These are phyloP conservation scores for Synergus japonicus DNA, from an alignment of 2,888 invertebrate genomes.

Conservation along the genomic window DNA sequence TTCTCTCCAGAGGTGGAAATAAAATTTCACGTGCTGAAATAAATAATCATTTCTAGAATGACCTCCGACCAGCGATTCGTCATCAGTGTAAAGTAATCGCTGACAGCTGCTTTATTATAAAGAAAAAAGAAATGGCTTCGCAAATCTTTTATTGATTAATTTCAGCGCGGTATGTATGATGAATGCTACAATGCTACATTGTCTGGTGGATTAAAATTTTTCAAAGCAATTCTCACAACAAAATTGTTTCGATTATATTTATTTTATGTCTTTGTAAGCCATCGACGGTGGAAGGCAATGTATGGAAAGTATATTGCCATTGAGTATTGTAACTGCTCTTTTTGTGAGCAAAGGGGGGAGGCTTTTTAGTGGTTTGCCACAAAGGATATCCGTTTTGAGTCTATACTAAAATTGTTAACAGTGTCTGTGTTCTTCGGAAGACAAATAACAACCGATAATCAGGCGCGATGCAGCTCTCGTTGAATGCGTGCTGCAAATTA, in stretches of 20 bases:
- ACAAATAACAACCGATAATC: conserved; percentile 42
- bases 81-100: conserved; percentile 17
- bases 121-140: not conserved
- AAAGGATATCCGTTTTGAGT: conserved; percentile 36
- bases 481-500: conserved; percentile 40
- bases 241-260: conserved; percentile 16
- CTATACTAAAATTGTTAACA: conserved; percentile 15
- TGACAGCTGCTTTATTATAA: conserved; percentile 9
- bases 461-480: conserved; percentile 38
- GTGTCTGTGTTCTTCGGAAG: conserved; percentile 25
- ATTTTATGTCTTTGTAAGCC: conserved; percentile 6
- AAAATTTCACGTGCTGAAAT: conserved; percentile 21
- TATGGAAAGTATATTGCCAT: not conserved
- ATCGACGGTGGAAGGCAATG: not conserved
- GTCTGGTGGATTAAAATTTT: conserved; percentile 14
- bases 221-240: not conserved
- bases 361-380: conserved; percentile 14
- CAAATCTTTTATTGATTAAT: conserved; percentile 20
- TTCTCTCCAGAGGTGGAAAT: not conserved
- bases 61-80: conserved; percentile 28
- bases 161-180: not conserved
- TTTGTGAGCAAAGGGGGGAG: not conserved
- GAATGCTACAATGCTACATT: conserved; percentile 16
- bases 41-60: conserved; percentile 25
- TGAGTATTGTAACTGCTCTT: conserved; percentile 8